Base-by-base conservation (phyloP, 1,140 invertebrate species). In the Dreissena polymorpha region DNA sequence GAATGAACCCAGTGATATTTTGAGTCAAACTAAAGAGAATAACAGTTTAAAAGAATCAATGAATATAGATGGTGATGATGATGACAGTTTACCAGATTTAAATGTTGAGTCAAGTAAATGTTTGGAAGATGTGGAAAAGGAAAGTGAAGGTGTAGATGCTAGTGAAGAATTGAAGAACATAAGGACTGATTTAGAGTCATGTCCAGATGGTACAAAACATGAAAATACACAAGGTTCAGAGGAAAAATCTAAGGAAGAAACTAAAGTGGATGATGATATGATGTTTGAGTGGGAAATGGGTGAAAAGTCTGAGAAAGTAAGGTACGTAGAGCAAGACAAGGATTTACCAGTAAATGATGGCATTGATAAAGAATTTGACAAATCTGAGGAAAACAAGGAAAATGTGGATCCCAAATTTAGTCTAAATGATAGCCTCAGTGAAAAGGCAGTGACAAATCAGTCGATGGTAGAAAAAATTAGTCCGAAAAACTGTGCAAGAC, bases 361-460 rank as follows among this genome's bases (percentile, higher is more conserved):
- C 53, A 51, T 39, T 68, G 29, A 68, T 27, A 67, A 60, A 25
- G 23, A 49, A 13, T 39, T 25, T 25, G n/a, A 71, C 16, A 60
- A 77, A 69, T 70, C 21, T 51, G 73, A 71, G 72, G 69, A 77
- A 6, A 69, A 70, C 67, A 65, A 77, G 29, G 69, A 77, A 72
- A 73, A 79, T 51, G 68, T 72, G 73, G 70, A 72, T 51, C 75
- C 75, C 13, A 72, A 60, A n/a, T n/a, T n/a, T n/a, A n/a, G n/a
- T 78, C 10, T 10, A n/a, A n/a, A n/a, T 10, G 5, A 5, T 10
- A 16, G 13, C 16, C n/a, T 10, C 49, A 73, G 12, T n/a, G 12
- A 63, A 25, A 50, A 23, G 51, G 25, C 21, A 13, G 14, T 16
- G 55, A 68, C n/a, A n/a, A n/a, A n/a, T n/a, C n/a, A n/a, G n/a